Evolutionary conservation across 2,888 invertebrate genomes (phyloP).

Genomic region (Drosophila prostipennis): DNA sequence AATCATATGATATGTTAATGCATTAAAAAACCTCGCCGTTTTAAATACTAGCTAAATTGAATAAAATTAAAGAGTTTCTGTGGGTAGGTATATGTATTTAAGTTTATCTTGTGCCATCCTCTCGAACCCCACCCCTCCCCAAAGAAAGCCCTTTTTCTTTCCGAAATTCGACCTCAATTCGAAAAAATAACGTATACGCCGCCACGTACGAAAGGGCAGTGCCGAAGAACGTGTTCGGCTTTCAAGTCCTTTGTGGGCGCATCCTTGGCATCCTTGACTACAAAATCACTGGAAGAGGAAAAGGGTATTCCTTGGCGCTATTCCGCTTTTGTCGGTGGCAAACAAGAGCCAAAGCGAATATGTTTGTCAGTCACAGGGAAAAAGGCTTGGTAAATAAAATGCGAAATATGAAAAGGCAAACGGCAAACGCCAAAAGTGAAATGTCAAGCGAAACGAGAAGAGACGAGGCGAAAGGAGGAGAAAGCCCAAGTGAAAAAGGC

Average conservation of each 20-base stretch:
- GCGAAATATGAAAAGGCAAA: conserved; percentile 55
- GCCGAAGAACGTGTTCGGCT: conserved; percentile 32
- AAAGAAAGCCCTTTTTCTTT: neutral
- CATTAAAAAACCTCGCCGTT: no score
- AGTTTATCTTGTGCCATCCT: neutral
- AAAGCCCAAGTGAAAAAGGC: conserved; percentile 14
- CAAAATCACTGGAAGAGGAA: conserved; percentile 4
- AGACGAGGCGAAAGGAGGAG: conserved; percentile 45
- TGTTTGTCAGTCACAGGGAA: conserved; percentile 54
- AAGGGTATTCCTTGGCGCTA: conserved; percentile 14
- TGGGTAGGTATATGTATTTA: neutral
- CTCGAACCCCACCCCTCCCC: neutral
- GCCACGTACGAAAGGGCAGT: conserved; percentile 20
- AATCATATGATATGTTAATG: no score
- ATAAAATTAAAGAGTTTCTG: neutral
- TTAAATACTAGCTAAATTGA: neutral
- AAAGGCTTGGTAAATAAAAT: conserved; percentile 34
- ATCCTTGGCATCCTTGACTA: conserved; percentile 21
- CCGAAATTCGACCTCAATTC: conserved; percentile 16
- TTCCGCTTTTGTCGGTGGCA: conserved; percentile 22
- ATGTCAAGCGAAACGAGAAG: conserved; percentile 66
- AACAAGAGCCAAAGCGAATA: conserved; percentile 38
- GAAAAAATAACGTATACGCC: conserved; percentile 34
- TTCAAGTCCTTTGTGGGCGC: conserved; percentile 32
- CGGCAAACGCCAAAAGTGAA: conserved; percentile 66